These are phyloP conservation scores for Lophochroa leadbeateri DNA, from an alignment of 2,113 vertebrate species.

Conservation along the genomic window DNA sequence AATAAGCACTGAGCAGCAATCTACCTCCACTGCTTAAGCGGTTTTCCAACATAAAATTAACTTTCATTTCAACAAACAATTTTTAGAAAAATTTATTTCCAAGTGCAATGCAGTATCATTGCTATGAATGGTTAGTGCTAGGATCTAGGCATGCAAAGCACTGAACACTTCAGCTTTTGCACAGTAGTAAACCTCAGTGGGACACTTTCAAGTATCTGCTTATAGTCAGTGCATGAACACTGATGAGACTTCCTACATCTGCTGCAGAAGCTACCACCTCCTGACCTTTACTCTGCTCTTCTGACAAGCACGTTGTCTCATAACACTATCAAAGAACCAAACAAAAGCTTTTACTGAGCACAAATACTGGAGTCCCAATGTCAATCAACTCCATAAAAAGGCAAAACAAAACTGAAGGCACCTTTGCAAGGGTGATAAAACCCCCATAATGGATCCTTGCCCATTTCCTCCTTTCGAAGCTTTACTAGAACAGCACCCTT, in stretches of 20 bases:
- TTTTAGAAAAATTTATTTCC: neutral
- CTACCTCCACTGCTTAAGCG: neutral
- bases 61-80: neutral
- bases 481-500: neutral
- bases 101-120: neutral
- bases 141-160: neutral
- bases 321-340: neutral
- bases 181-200: neutral
- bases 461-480: neutral
- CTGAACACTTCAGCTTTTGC: neutral
- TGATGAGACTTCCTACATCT: neutral
- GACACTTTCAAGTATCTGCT: neutral
- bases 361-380: neutral
- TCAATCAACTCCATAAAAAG: neutral
- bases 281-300: neutral
- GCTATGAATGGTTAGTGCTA: neutral
- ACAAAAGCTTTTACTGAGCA: neutral
- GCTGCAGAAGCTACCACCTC: neutral
- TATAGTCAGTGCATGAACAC: rapidly evolving
- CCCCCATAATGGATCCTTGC: neutral
- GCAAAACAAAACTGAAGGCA: neutral
- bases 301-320: neutral
- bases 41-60: neutral
- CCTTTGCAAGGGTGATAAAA: neutral
- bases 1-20: neutral